Evolutionary conservation across 2,888 invertebrate genomes (phyloP), one percentile per base, ranked within the genome.

Genomic region (Catocala fraxini): DNA sequence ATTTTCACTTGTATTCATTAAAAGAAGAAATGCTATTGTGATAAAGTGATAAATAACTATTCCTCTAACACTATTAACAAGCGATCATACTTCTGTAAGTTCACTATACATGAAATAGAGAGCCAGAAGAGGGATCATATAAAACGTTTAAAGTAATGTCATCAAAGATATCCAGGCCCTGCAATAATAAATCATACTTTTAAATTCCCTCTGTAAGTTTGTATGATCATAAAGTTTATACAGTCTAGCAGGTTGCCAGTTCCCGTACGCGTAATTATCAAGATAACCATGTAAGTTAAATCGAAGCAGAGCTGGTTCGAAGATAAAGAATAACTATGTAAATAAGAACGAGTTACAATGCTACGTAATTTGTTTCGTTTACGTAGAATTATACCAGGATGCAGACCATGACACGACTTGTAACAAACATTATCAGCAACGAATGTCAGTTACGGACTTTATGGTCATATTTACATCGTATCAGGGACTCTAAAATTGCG

Each of bases 271-370:
- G 13, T 51, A 39, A 51, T 51, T 51, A 51, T 39, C 39, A 35
- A 13, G 51, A 51, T 51, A 39, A 51, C 51, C 51, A 39, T 51
- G 51, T 13, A 39, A 39, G 35, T 39, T 25, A 9, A n/a, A 42
- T 56, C 5, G 41, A n/a, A 41, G n/a, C 5, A 51, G 42, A 43
- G n/a, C 49, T 49, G 12, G 49, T 49, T 56, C 11, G 7, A 49
- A 34, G 42, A 49, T 42, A n/a, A 33, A 56, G 15, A 52, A 56
- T 66, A 64, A 54, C 46, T 64, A 64, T 66, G 66, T 55, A 61
- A 59, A 73, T 71, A 56, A 48, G 9, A 58, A 6, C n/a, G 12
- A 56, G 51, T 41, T 25, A 41, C 48, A 60, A 52, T 54, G 33
- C 9, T 46, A n/a, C 58, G 56, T 53, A 55, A 59, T 70, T 48